Evolutionary conservation across 1,140 invertebrate species (phyloP).

Genomic region (Drosophila sp.): DNA sequence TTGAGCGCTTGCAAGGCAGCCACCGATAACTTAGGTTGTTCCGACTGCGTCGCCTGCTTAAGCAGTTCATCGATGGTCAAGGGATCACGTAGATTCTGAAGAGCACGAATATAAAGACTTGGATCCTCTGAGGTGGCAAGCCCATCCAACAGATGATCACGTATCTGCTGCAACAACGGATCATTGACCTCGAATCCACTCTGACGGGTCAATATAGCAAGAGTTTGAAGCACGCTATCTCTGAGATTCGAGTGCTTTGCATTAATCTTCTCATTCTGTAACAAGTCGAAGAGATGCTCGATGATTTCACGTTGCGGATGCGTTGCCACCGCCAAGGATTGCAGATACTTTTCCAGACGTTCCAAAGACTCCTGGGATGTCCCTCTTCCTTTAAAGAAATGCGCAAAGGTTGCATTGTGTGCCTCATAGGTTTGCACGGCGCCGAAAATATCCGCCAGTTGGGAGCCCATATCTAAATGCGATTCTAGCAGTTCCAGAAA

Average conservation of each 20-base stretch:
- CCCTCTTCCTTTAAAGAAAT: constrained; percentile 87
- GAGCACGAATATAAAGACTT: constrained; percentile 87
- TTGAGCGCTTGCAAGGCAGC: constrained; percentile 89
- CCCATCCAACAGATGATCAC: constrained; percentile 47
- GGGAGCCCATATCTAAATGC: constrained; percentile 86
- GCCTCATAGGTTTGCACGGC: constrained; percentile 88
- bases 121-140: constrained; percentile 84
- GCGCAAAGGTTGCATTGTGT: constrained; percentile 89
- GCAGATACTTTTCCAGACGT: constrained; percentile 89
- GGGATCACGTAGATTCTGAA: constrained; percentile 88
- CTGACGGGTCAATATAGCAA: constrained; percentile 87
- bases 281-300: constrained; percentile 85
- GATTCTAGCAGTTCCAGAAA: constrained; percentile 87
- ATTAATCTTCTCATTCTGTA: constrained; percentile 84
- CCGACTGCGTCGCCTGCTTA: constrained; percentile 85
- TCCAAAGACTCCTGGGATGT: constrained; percentile 86
- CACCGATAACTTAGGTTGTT: constrained; percentile 86
- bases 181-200: constrained; percentile 63
- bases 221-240: constrained; percentile 88
- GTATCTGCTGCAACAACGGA: constrained; percentile 55
- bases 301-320: constrained; percentile 87
- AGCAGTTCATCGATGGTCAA: constrained; percentile 87
- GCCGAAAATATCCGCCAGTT: constrained; percentile 89
- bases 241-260: constrained; percentile 86
- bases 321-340: constrained; percentile 88